Evolutionary conservation across 2,113 vertebrate genomes (phyloP).

Genomic region (Acanthisitta chloris): DNA sequence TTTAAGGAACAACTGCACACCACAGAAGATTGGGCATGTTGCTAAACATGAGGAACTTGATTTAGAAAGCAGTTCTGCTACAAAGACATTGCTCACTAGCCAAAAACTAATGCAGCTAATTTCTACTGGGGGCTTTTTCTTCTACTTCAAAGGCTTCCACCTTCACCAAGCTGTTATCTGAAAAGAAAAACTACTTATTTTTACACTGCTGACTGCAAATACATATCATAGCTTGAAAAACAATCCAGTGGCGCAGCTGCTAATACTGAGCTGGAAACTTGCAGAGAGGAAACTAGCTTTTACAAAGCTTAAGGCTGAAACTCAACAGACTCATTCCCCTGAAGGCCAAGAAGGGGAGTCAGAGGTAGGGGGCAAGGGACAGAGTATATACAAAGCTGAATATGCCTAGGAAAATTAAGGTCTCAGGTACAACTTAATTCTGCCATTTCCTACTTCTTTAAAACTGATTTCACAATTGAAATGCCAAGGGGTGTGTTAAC

Average conservation of each 20-base stretch:
- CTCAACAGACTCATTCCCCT: background rate
- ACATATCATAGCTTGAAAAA: background rate
- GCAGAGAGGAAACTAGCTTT: background rate
- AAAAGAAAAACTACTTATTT: background rate
- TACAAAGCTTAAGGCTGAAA: background rate
- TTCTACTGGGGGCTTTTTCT: background rate
- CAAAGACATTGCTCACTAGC: background rate
- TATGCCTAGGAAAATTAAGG: background rate
- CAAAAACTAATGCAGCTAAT: background rate
- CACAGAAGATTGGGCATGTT: background rate
- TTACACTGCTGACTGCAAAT: background rate
- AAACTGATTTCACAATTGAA: background rate
- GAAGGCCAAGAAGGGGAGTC: background rate
- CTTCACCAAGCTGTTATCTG: background rate
- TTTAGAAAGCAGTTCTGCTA: background rate
- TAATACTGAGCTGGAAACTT: background rate
- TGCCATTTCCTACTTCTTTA: background rate
- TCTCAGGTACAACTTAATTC: background rate
- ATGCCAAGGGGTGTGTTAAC: accelerated
- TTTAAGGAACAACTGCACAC: background rate
- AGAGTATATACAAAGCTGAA: background rate
- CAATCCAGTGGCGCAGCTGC: background rate
- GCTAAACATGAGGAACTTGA: background rate
- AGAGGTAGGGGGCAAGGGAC: accelerated
- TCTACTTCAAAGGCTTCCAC: background rate